Evolutionary conservation across 2,888 invertebrate genomes (phyloP).

Genomic region (Scaptomyza parva): DNA sequence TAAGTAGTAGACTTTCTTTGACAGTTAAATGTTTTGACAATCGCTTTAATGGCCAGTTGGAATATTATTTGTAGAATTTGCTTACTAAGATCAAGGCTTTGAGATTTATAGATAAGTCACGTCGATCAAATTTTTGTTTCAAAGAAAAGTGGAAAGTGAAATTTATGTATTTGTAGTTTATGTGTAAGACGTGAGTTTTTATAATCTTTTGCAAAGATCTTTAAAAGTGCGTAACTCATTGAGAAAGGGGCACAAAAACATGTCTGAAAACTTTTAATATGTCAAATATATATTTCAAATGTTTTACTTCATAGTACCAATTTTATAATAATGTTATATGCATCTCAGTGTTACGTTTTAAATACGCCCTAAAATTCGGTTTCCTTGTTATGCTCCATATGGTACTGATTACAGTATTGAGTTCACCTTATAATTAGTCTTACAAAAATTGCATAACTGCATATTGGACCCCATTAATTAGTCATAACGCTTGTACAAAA

Average conservation of each 20-base stretch:
- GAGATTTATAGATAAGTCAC: slow-evolving; percentile 59
- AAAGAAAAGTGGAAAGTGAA: slow-evolving; percentile 58
- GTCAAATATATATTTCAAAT: background rate
- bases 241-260: background rate
- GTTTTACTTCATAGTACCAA: background rate
- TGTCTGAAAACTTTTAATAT: background rate
- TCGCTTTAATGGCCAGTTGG: slow-evolving; percentile 39
- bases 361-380: background rate
- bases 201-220: background rate
- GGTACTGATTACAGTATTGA: background rate
- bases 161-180: slow-evolving; percentile 10
- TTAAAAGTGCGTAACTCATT: background rate
- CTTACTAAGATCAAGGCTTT: slow-evolving; percentile 12
- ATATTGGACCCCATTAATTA: slow-evolving; percentile 45
- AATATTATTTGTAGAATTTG: slow-evolving; percentile 27
- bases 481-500: slow-evolving; percentile 39
- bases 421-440: slow-evolving; percentile 32
- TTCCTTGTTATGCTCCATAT: slow-evolving; percentile 3
- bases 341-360: too few relatives aligned
- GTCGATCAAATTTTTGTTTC: slow-evolving; percentile 20
- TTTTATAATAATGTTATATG: too few relatives aligned
- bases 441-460: slow-evolving; percentile 30
- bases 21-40: slow-evolving; percentile 59
- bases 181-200: slow-evolving; percentile 12
- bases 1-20: slow-evolving; percentile 66